Evolutionary conservation across 1,140 invertebrate species (phyloP).

Genomic region (Ceratina australensis): DNA sequence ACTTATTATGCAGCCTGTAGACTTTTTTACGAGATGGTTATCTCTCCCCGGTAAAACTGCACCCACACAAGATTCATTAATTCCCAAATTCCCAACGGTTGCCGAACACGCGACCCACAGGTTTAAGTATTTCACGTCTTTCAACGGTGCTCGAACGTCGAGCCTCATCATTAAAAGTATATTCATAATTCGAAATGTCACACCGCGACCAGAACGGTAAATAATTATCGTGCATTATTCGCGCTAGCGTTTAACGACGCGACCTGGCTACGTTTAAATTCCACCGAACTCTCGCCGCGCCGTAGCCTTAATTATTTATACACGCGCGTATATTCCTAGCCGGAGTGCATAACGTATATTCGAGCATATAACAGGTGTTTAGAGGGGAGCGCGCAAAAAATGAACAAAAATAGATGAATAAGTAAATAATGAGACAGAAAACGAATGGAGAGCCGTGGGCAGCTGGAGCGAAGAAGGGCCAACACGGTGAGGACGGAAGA

Average conservation of each 20-base stretch:
- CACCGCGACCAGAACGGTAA: constrained; percentile 20
- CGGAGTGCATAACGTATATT: neutral
- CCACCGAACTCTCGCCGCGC: neutral
- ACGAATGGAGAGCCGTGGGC: constrained; percentile 14
- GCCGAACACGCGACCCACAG: constrained; percentile 7
- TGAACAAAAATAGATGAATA: constrained; percentile 2
- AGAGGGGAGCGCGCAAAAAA: neutral
- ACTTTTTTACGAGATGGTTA: too few species aligned
- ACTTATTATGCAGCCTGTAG: too few species aligned
- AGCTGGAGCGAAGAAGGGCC: neutral
- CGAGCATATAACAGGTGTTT: neutral
- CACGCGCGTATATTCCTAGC: neutral
- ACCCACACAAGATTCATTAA: neutral
- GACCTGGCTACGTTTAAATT: constrained; percentile 5
- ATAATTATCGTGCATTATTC: constrained; percentile 42
- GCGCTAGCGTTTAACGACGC: constrained; percentile 26
- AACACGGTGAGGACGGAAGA: neutral
- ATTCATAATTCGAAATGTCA: constrained; percentile 29
- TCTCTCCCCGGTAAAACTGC: too few species aligned
- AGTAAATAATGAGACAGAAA: constrained; percentile 26
- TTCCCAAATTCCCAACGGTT: neutral
- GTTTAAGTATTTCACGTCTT: too few species aligned
- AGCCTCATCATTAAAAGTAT: constrained; percentile 41
- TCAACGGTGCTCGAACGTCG: neutral
- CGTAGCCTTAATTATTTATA: constrained; percentile 27